Conservation (phyloP, 2,797 vertebrate species). For the Spinibarbus caldwelli region DNA sequence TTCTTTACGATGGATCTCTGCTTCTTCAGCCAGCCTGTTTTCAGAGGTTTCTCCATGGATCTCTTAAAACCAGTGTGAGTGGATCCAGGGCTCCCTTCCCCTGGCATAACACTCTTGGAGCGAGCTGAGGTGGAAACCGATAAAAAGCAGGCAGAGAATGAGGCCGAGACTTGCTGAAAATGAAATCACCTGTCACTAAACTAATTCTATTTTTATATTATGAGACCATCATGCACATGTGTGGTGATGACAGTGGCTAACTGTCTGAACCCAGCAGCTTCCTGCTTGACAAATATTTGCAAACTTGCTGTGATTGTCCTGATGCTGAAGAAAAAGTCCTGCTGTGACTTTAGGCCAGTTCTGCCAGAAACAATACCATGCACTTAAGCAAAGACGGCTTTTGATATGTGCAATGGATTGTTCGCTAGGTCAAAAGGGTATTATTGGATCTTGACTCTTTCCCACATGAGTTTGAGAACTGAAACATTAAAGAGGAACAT, state of each 20-base stretch:
- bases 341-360: neutral
- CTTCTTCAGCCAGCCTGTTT: slow-evolving; percentile 94
- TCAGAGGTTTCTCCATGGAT: slow-evolving; percentile 85
- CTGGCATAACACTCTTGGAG: slow-evolving; percentile 87
- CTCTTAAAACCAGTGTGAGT: slow-evolving; percentile 64
- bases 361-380: neutral
- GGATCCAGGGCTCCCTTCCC: slow-evolving; percentile 71
- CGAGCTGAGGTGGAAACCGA: slow-evolving; percentile 77
- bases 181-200: neutral
- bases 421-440: slow-evolving; percentile 5
- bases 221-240: neutral
- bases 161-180: neutral
- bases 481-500: slow-evolving; percentile 24
- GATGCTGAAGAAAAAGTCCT: neutral
- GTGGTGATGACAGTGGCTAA: slow-evolving; percentile 62
- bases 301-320: slow-evolving; percentile 57
- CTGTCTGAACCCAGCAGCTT: slow-evolving; percentile 62
- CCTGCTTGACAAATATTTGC: slow-evolving; percentile 61
- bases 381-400: neutral
- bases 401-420: neutral
- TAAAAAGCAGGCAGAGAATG: neutral
- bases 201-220: slow-evolving; percentile 55
- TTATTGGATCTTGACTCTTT: neutral
- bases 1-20: slow-evolving; percentile 94
- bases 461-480: neutral